phyloP scores from a whole-genome alignment of 2,797 vertebrate genomes.

The Scolopax rusticola region DNA sequence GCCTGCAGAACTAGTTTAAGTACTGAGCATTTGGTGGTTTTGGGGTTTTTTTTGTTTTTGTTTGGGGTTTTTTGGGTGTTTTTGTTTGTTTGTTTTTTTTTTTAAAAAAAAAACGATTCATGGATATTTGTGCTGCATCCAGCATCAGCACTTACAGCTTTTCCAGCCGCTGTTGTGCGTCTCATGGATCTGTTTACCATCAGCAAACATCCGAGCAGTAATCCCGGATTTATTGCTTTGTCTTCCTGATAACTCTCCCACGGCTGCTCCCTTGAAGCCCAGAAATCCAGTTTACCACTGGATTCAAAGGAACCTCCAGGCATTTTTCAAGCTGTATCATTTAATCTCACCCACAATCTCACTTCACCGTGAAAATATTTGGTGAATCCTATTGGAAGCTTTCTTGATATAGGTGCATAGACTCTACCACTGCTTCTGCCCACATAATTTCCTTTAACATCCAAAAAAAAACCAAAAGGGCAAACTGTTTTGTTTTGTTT shows the following conservation, averaged over 20 bases:
- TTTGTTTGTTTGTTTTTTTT: background rate
- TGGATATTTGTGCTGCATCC: background rate
- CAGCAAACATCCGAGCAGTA: background rate
- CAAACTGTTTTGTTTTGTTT: background rate
- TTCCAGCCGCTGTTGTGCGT: background rate
- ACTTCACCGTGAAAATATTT: background rate
- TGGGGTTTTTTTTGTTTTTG: background rate
- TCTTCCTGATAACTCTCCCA: background rate
- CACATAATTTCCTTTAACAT: background rate
- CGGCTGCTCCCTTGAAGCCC: background rate
- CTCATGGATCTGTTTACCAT: background rate
- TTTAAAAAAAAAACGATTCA: rapidly evolving
- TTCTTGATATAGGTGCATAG: background rate
- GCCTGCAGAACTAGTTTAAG: background rate
- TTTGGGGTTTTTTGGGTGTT: background rate
- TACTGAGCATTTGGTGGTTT: background rate
- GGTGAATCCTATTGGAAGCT: background rate
- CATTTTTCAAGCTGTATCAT: background rate
- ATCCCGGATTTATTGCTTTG: background rate
- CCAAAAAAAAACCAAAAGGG: background rate
- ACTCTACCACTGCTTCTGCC: background rate
- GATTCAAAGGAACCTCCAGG: background rate
- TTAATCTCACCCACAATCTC: background rate
- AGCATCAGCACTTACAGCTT: rapidly evolving
- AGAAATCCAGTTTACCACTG: background rate